Conservation (phyloP, 2,888 invertebrate species). For the Lypha dubia region DNA sequence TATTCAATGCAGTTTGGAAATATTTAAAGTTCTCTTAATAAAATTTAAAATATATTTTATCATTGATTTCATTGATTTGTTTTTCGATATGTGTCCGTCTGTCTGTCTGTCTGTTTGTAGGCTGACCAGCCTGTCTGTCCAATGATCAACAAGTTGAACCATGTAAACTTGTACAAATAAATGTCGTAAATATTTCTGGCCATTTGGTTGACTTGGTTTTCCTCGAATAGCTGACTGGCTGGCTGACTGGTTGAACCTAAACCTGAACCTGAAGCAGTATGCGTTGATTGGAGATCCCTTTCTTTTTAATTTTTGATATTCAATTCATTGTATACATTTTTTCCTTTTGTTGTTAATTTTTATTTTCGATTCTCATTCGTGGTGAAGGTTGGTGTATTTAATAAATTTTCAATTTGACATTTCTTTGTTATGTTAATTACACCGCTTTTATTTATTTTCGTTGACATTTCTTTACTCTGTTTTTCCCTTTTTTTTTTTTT, state of each 20-base stretch:
- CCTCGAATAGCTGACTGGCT: conserved; percentile 13
- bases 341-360: conserved; percentile 1
- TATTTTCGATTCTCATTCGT: conserved; percentile 48
- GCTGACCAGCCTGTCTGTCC: conserved; percentile 29
- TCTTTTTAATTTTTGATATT: conserved; percentile 21
- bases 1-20: conserved; percentile 19
- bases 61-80: conserved; percentile 34
- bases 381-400: conserved; percentile 58
- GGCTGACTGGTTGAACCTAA: neutral
- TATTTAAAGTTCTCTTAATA: conserved; percentile 51
- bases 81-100: conserved; percentile 18
- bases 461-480: conserved; percentile 66
- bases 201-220: conserved; percentile 46
- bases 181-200: conserved; percentile 67
- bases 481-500: conserved; percentile 25
- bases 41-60: conserved; percentile 58
- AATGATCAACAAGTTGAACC: conserved; percentile 65
- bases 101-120: too few relatives aligned
- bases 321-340: neutral
- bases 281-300: conserved; percentile 51
- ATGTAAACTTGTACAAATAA: conserved; percentile 71
- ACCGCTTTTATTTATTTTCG: conserved; percentile 75
- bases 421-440: conserved; percentile 81
- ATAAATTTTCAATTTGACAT: conserved; percentile 73
- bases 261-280: too few relatives aligned